Conservation (phyloP, 1,140 invertebrate genomes). For the Tyrophagus putrescentiae region DNA sequence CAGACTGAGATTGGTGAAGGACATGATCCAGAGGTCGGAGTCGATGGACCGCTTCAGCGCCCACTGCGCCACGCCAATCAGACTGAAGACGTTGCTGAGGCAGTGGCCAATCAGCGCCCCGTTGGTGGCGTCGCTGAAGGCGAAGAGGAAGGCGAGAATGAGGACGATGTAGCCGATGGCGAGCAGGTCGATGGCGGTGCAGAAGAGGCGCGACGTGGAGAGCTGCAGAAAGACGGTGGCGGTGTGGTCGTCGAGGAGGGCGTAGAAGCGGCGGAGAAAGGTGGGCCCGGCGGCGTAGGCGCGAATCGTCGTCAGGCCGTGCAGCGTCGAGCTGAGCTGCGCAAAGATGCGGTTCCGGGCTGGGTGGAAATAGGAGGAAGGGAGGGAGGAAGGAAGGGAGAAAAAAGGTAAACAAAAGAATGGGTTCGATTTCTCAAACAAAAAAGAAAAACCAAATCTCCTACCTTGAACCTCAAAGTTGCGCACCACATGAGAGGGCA, state of each 20-base stretch:
- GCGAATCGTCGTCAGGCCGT: conserved; percentile 74
- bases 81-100: conserved; percentile 45
- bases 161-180: conserved; percentile 51
- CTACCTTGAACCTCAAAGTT: conserved; percentile 1
- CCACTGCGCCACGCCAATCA: conserved; percentile 66
- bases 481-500: not conserved
- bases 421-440: not conserved
- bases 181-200: conserved; percentile 59
- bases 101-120: not conserved
- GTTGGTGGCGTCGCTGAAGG: not conserved
- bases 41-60: conserved; percentile 64
- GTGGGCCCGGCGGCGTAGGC: conserved; percentile 55
- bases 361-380: conserved; percentile 19
- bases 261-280: conserved; percentile 46
- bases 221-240: conserved; percentile 55
- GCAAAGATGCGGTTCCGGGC: conserved; percentile 55
- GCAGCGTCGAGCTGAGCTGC: conserved; percentile 69
- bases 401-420: not conserved
- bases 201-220: conserved; percentile 62
- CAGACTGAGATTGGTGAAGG: conserved; percentile 50
- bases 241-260: conserved; percentile 46
- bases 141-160: conserved; percentile 27
- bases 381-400: not conserved
- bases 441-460: not conserved
- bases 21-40: conserved; percentile 58